A percentile compares a stretch with the other conserved stretches of the same genome.
Evolutionary conservation across 2,888 invertebrate genomes (phyloP).

Genomic region (Meteorus cinctellus): DNA sequence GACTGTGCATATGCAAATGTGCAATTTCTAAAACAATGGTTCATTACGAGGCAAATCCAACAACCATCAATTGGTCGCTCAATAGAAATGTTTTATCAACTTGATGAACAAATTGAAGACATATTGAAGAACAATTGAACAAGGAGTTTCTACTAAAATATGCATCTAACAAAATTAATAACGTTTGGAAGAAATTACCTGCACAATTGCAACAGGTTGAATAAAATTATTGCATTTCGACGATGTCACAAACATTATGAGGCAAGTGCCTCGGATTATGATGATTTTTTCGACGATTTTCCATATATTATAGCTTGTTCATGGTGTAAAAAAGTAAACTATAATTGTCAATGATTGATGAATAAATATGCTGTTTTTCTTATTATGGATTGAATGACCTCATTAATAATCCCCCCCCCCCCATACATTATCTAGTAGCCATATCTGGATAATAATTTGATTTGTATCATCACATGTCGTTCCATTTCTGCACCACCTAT

Average conservation of each 20-base stretch:
- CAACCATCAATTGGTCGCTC: neutral
- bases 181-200: constrained; percentile 1
- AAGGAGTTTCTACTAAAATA: neutral
- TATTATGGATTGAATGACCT: too few species aligned
- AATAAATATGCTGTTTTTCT: too few species aligned
- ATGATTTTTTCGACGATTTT: too few species aligned
- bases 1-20: constrained; percentile 6
- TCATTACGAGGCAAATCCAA: neutral
- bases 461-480: too few species aligned
- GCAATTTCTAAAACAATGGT: neutral
- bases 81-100: constrained; percentile 1
- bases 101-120: neutral
- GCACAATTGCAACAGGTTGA: neutral
- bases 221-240: neutral
- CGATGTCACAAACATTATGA: neutral
- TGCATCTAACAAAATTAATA: neutral
- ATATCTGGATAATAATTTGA: too few species aligned
- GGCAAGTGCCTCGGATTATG: too few species aligned
- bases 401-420: too few species aligned
- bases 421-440: too few species aligned
- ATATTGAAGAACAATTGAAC: neutral
- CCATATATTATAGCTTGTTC: too few species aligned
- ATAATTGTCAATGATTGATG: too few species aligned
- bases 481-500: too few species aligned
- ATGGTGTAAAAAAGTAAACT: too few species aligned